Conservation (phyloP, 2,113 vertebrate genomes). For the Sebastes schlegelii region DNA sequence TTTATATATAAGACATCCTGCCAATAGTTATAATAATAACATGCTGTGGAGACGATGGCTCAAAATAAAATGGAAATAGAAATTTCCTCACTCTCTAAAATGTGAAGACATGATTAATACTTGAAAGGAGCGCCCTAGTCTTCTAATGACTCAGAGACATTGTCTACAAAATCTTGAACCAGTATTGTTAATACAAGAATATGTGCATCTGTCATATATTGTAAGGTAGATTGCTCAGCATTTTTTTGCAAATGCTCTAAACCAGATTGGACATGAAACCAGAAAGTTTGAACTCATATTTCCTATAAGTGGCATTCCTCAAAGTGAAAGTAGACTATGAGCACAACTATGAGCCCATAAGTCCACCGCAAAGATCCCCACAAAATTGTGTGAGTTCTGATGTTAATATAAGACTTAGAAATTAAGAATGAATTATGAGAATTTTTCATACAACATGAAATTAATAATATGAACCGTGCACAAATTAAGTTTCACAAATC, state of each 20-base stretch:
- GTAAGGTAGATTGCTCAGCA: neutral
- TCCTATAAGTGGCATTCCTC: conserved; percentile 9
- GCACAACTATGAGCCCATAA: neutral
- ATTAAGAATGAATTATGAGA: neutral
- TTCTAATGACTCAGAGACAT: neutral
- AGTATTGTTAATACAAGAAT: neutral
- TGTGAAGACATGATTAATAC: neutral
- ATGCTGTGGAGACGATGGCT: neutral
- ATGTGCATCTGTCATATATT: neutral
- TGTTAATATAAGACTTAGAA: neutral
- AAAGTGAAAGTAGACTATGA: conserved; percentile 21
- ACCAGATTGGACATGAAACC: neutral
- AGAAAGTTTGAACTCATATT: conserved; percentile 13
- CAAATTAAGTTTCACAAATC: neutral
- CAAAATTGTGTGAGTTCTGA: neutral
- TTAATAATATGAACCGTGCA: neutral
- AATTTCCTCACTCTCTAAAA: neutral
- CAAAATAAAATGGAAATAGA: neutral
- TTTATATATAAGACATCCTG: neutral
- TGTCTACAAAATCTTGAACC: neutral
- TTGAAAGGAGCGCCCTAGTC: neutral
- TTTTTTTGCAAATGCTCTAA: neutral
- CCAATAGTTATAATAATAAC: neutral
- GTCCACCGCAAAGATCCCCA: no score
- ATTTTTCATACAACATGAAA: neutral